phyloP scores from a whole-genome alignment of 2,797 vertebrate species.

The Dermochelys coriacea region DNA sequence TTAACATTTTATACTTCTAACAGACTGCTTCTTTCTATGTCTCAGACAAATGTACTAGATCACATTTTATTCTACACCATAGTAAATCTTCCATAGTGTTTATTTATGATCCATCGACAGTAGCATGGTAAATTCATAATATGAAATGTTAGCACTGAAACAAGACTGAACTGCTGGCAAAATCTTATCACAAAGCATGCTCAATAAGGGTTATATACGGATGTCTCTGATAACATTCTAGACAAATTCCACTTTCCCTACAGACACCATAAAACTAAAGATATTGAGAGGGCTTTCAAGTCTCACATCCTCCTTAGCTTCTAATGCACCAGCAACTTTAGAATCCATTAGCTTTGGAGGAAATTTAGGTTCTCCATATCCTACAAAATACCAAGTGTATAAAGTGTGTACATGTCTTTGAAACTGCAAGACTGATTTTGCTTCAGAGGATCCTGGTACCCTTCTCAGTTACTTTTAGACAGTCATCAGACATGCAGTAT shows the following conservation, averaged over 20 bases:
- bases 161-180: background rate
- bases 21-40: background rate
- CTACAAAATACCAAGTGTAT: background rate
- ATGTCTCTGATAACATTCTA: background rate
- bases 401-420: background rate
- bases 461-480: background rate
- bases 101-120: rapidly evolving
- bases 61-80: background rate
- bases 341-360: background rate
- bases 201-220: background rate
- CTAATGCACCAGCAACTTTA: background rate
- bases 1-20: background rate
- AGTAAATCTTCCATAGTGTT: background rate
- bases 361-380: background rate
- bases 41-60: background rate
- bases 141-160: background rate
- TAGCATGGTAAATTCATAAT: rapidly evolving
- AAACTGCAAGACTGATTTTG: background rate
- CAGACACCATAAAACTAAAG: background rate
- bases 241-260: background rate
- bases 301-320: background rate
- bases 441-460: background rate
- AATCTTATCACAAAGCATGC: background rate
- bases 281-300: background rate
- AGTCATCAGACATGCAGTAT: background rate